Evolutionary conservation across 2,113 vertebrate species (phyloP).

Genomic region (Conger conger): DNA sequence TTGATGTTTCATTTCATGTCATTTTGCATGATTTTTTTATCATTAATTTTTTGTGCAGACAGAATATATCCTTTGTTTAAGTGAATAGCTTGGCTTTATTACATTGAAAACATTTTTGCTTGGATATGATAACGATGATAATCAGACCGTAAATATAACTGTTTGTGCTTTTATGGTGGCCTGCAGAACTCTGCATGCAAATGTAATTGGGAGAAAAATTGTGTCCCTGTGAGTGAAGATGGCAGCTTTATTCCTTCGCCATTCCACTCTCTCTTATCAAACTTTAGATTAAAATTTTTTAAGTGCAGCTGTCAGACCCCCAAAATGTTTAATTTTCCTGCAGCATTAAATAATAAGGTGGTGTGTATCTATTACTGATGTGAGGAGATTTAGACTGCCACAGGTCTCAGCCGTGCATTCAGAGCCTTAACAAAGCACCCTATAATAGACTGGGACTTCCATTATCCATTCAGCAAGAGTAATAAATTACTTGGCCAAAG

Average conservation of each 20-base stretch:
- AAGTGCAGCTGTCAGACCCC: slow-evolving; percentile 34
- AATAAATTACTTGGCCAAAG: slow-evolving; percentile 90
- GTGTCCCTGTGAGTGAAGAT: background rate
- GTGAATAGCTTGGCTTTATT: background rate
- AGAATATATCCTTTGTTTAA: too few relatives aligned
- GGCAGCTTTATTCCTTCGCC: background rate
- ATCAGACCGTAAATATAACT: background rate
- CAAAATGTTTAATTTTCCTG: slow-evolving; percentile 73
- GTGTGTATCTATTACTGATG: slow-evolving; percentile 81
- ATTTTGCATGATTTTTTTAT: too few relatives aligned
- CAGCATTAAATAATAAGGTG: slow-evolving; percentile 81
- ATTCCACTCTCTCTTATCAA: background rate
- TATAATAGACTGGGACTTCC: slow-evolving; percentile 85
- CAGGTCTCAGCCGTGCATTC: slow-evolving; percentile 72
- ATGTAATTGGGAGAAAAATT: background rate
- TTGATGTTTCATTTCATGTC: too few relatives aligned
- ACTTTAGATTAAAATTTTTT: slow-evolving; percentile 11
- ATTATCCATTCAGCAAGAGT: slow-evolving; percentile 92
- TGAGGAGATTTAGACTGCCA: slow-evolving; percentile 76
- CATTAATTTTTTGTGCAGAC: too few relatives aligned
- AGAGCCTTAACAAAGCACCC: slow-evolving; percentile 81
- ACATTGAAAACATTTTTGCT: too few relatives aligned
- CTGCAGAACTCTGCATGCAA: background rate
- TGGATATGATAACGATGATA: background rate
- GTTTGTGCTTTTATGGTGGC: background rate